Percentiles rank a stretch among this genome's conserved stretches.
Conservation (phyloP, 1,140 invertebrate genomes). For the Anastrepha ludens region DNA sequence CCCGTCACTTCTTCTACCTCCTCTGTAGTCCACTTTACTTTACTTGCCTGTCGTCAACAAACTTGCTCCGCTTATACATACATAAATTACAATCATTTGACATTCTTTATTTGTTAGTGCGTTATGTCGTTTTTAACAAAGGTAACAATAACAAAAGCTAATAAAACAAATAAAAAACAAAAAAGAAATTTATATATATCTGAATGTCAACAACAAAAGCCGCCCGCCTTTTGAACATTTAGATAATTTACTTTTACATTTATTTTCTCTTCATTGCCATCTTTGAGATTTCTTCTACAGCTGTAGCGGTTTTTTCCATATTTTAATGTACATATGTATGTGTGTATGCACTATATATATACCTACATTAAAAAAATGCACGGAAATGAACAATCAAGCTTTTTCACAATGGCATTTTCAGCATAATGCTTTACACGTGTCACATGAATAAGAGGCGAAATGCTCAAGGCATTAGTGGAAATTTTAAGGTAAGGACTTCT, state of each 20-base stretch:
- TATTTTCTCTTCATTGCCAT: background rate
- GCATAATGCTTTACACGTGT: conserved; percentile 18
- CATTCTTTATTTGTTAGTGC: conserved; percentile 35
- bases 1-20: background rate
- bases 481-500: too few relatives aligned
- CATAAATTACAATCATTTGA: conserved; percentile 49
- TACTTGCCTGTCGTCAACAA: background rate
- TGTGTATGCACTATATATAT: background rate
- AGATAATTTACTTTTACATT: background rate
- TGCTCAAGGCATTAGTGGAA: too few relatives aligned
- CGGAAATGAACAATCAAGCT: conserved; percentile 1
- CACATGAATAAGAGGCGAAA: background rate
- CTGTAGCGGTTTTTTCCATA: background rate
- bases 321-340: background rate
- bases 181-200: background rate
- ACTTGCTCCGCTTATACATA: background rate
- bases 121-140: conserved; percentile 1
- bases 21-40: background rate
- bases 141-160: background rate
- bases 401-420: background rate
- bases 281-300: background rate
- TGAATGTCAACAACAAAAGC: background rate
- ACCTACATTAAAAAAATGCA: background rate
- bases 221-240: background rate
- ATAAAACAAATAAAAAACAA: background rate